Evolutionary conservation across 2,113 vertebrate genomes (phyloP), one percentile per base, ranked within the genome.

Genomic region (Dicrurus megarhynchus): DNA sequence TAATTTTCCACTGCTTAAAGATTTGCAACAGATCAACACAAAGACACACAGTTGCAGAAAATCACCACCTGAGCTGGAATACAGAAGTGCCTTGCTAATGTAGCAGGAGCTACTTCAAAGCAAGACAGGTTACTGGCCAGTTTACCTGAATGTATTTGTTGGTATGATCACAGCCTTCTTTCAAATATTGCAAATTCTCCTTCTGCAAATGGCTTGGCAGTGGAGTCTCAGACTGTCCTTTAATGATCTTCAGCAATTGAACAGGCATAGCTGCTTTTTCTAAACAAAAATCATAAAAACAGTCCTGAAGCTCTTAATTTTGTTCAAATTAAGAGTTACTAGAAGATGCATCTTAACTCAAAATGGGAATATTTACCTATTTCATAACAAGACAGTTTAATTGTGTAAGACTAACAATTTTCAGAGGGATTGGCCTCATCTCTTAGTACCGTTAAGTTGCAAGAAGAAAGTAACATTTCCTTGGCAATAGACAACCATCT

Each of bases 61-160:
- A 21, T 22, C 24, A 78, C 11, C 39, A 68, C 18, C 13, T 35
- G 16, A 71, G 53, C 13, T 42, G 19, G 30, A 75, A 89, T 32
- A 63, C 2, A 3, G 11, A 87, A 19, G 11, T 16, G 4, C 30
- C 44, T 55, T 35, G 18, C 7, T 83, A 49, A 88, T 33, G 27
- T 3, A 82, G 21, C 13, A 71, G 32, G 16, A 59, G 33, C 10
- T 90, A 73, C n/a, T 84, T 42, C n/a, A 71, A 92, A 92, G 22
- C 49, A 78, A 65, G 74, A 4, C 6, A 87, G 50, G 64, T 57
- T 56, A 46, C 64, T 63, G 73, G 13, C 33, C 78, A 67, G 12
- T 81, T 97, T 97, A 98, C 97, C 98, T 98, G 79, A 44, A 98
- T 68, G 28, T 96, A 98, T 80, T 95, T 96, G 79, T 97, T 94